These are phyloP conservation scores for Siniperca obscura DNA, from an alignment of 2,797 vertebrate species.

Conservation along the genomic window DNA sequence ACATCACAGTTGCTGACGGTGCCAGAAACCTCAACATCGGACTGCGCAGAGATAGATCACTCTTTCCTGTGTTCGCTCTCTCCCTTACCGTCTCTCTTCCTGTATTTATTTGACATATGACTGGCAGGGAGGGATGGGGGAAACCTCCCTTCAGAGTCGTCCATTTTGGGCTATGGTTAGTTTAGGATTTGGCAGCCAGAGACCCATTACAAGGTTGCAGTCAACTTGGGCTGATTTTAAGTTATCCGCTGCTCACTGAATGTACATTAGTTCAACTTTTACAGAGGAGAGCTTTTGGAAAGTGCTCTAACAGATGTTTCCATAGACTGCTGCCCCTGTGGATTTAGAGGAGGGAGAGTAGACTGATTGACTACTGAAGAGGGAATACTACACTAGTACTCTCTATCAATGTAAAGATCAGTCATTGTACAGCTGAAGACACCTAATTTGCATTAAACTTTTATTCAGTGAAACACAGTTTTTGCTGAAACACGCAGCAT, in stretches of 20 bases:
- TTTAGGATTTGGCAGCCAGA: conserved; percentile 72
- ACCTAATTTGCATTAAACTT: conserved; percentile 38
- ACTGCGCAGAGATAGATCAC: conserved; percentile 63
- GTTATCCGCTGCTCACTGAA: conserved; percentile 69
- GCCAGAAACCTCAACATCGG: conserved; percentile 70
- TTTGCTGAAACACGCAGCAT: conserved; percentile 16
- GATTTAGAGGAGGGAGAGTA: conserved; percentile 53
- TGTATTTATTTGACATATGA: conserved; percentile 78
- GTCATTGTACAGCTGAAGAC: conserved; percentile 37
- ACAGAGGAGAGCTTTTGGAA: conserved; percentile 56
- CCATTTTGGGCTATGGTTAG: conserved; percentile 69
- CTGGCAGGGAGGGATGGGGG: conserved; percentile 54
- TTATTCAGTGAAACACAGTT: conserved; percentile 21
- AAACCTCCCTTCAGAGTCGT: conserved; percentile 43
- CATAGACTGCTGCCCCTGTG: conserved; percentile 57
- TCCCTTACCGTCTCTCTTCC: conserved; percentile 63
- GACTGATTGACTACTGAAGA: conserved; percentile 69
- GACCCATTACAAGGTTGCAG: conserved; percentile 70
- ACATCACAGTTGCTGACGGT: conserved; percentile 52
- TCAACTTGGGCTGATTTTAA: conserved; percentile 73
- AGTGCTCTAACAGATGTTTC: conserved; percentile 82
- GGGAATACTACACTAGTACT: conserved; percentile 49
- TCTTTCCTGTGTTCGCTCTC: conserved; percentile 60
- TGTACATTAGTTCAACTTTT: conserved; percentile 58
- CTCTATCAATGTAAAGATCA: conserved; percentile 51